Conservation (phyloP, 2,888 invertebrate species). For the Diplazon laetatorius region DNA sequence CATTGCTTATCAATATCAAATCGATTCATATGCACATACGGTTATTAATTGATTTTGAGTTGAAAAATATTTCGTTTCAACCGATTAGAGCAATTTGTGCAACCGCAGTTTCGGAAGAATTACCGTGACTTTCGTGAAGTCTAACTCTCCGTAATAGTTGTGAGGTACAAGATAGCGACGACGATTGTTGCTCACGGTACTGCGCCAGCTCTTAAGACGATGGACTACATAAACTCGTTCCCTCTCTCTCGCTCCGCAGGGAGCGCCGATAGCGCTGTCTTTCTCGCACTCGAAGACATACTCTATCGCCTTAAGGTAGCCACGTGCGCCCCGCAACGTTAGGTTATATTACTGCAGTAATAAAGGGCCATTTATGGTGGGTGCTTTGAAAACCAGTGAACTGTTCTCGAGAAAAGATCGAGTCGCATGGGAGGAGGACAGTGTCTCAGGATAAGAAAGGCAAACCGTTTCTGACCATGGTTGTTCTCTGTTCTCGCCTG, state of each 20-base stretch:
- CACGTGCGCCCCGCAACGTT: constrained; percentile 68
- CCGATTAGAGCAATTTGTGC: not conserved
- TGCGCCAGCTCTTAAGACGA: no score
- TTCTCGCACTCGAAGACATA: no score
- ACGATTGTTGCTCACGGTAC: constrained; percentile 30
- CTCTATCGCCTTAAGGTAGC: constrained; percentile 70
- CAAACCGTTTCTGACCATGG: constrained; percentile 46
- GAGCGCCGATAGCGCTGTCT: no score
- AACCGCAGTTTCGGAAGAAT: constrained; percentile 67
- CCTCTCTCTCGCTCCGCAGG: no score
- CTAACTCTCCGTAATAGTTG: constrained; percentile 79
- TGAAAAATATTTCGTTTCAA: not conserved
- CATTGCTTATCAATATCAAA: no score
- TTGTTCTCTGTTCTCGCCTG: constrained; percentile 56
- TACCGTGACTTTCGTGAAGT: constrained; percentile 76
- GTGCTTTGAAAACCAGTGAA: constrained; percentile 50
- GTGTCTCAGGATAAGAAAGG: constrained; percentile 60
- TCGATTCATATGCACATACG: no score
- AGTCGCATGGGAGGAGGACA: constrained; percentile 53
- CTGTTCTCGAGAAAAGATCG: constrained; percentile 54
- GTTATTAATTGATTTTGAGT: no score
- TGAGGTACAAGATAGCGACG: constrained; percentile 75
- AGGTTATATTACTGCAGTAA: constrained; percentile 78
- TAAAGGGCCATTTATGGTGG: constrained; percentile 77
- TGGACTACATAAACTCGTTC: no score